These are phyloP conservation scores for Pachliopta kotzebuea DNA, from an alignment of 2,888 invertebrate species.

Conservation along the genomic window DNA sequence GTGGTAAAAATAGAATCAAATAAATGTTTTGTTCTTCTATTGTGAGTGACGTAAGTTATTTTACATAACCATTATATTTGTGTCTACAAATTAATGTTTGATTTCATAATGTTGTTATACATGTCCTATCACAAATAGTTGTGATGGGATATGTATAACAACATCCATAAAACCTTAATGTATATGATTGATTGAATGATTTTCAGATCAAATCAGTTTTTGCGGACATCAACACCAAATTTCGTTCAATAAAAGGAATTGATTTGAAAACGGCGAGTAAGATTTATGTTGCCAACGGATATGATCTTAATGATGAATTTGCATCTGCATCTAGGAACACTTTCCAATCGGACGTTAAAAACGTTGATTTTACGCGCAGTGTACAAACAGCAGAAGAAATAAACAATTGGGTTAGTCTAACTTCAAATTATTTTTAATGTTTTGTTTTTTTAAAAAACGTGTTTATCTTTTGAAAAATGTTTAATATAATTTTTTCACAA, in stretches of 20 bases:
- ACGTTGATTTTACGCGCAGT: conserved; percentile 80
- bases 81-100: background rate
- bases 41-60: background rate
- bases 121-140: no score
- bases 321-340: conserved; percentile 37
- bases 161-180: background rate
- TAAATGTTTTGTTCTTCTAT: background rate
- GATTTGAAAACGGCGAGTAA: conserved; percentile 84
- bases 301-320: conserved; percentile 77
- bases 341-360: conserved; percentile 82
- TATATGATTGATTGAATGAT: background rate
- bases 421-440: background rate
- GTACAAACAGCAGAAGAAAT: conserved; percentile 77
- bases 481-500: no score
- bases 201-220: conserved; percentile 59
- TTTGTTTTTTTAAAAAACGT: conserved; percentile 1
- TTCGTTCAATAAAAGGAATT: conserved; percentile 64
- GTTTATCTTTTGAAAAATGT: no score
- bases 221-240: conserved; percentile 38
- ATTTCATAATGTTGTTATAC: no score
- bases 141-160: no score
- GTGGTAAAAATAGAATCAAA: background rate
- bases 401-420: conserved; percentile 84
- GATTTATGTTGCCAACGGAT: conserved; percentile 79
- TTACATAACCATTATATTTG: background rate